Conservation (phyloP, 2,797 vertebrate genomes). For the Halcyon badia region DNA sequence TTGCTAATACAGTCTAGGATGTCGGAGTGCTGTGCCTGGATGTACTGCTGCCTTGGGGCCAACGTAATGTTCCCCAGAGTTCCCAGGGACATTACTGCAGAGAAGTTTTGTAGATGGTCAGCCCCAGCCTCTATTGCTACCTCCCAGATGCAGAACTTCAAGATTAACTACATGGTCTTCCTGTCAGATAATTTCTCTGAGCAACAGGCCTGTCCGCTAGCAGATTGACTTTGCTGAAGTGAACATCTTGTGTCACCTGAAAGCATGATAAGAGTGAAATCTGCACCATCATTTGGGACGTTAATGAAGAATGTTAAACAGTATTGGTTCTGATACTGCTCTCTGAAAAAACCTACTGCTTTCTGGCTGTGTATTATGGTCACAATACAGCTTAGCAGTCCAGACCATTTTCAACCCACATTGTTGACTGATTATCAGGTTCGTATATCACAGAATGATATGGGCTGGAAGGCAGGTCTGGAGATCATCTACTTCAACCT, state of each 20-base stretch:
- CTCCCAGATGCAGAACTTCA: neutral
- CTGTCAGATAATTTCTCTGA: neutral
- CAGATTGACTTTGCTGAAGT: neutral
- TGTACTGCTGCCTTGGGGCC: neutral
- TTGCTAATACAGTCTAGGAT: neutral
- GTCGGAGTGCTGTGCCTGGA: neutral
- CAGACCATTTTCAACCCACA: neutral
- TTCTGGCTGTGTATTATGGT: neutral
- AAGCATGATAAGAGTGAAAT: neutral
- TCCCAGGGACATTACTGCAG: neutral
- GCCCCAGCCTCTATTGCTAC: neutral
- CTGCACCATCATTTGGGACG: neutral
- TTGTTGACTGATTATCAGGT: neutral
- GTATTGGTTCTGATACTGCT: neutral
- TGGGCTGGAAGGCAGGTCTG: too few relatives aligned
- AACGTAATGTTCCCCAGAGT: neutral
- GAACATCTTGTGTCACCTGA: neutral
- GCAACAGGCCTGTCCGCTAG: neutral
- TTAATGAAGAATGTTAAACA: neutral
- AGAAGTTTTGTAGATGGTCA: neutral
- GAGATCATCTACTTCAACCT: too few relatives aligned
- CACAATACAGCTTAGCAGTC: neutral
- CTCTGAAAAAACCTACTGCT: neutral
- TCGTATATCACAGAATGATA: neutral
- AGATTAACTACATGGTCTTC: accelerated